These are phyloP conservation scores for Neogale vison DNA, from an alignment of 2,113 vertebrate genomes.

Conservation along the genomic window DNA sequence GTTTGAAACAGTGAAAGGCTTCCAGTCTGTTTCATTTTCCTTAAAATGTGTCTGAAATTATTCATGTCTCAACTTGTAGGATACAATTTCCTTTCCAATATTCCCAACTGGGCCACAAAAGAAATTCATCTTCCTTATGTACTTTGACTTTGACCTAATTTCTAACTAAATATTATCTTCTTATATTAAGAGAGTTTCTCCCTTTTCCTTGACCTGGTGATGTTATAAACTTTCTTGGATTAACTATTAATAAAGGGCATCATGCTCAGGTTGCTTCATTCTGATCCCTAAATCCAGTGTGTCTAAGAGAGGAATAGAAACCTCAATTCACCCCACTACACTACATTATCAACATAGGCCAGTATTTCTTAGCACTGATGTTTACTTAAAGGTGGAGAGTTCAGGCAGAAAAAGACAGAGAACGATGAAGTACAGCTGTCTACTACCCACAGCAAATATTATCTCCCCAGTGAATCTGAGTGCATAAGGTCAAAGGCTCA, in stretches of 20 bases:
- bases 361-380: background rate
- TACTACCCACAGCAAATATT: background rate
- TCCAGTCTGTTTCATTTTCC: background rate
- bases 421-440: background rate
- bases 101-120: background rate
- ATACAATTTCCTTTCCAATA: slow-evolving; percentile 44
- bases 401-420: slow-evolving; percentile 11
- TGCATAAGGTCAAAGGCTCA: background rate
- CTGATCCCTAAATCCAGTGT: slow-evolving; percentile 28
- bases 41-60: slow-evolving; percentile 40
- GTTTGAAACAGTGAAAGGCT: background rate
- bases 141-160: slow-evolving; percentile 50
- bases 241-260: slow-evolving; percentile 51
- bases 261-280: background rate
- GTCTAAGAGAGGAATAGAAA: slow-evolving; percentile 7
- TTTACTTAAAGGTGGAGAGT: slow-evolving; percentile 34
- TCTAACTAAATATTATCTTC: slow-evolving; percentile 38
- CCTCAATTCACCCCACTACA: background rate
- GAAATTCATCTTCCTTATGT: slow-evolving; percentile 18
- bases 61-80: background rate
- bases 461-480: background rate
- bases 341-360: background rate
- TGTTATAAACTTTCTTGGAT: slow-evolving; percentile 17
- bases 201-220: background rate
- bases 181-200: slow-evolving; percentile 39